Percentiles rank a stretch among this genome's conserved stretches.
phyloP scores from a whole-genome alignment of 2,797 vertebrate species.

The Heterohyrax brucei region DNA sequence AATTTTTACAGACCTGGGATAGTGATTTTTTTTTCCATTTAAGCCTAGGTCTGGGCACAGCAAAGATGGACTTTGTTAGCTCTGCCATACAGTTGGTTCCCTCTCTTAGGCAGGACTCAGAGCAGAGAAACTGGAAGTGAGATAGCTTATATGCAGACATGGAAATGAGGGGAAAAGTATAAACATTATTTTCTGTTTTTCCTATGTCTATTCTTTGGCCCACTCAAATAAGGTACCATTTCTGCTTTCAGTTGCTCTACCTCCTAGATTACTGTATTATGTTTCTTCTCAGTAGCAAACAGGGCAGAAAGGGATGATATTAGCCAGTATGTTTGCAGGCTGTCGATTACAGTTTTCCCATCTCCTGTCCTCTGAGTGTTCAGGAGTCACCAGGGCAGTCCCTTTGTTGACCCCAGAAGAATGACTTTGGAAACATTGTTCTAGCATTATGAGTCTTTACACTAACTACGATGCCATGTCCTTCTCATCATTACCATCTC shows the following conservation, averaged over 20 bases:
- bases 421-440: slow-evolving; percentile 27
- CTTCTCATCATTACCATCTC: background rate
- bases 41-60: background rate
- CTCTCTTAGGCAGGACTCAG: background rate
- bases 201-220: slow-evolving; percentile 5
- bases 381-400: background rate
- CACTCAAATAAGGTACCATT: background rate
- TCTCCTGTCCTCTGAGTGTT: slow-evolving; percentile 1
- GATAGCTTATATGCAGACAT: background rate
- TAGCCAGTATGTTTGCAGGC: background rate
- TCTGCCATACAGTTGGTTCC: background rate
- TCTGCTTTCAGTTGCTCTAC: background rate
- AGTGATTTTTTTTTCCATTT: background rate
- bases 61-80: background rate
- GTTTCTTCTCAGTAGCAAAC: slow-evolving; percentile 22
- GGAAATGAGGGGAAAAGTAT: background rate
- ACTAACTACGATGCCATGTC: background rate
- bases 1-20: background rate
- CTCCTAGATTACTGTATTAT: slow-evolving; percentile 25
- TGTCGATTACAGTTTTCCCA: slow-evolving; percentile 29
- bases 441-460: background rate
- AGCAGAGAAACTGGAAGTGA: background rate
- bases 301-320: background rate
- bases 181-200: slow-evolving; percentile 58
- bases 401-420: slow-evolving; percentile 23